Evolutionary conservation across 2,888 invertebrate genomes (phyloP).

Genomic region (Ceraclea dissimilis): DNA sequence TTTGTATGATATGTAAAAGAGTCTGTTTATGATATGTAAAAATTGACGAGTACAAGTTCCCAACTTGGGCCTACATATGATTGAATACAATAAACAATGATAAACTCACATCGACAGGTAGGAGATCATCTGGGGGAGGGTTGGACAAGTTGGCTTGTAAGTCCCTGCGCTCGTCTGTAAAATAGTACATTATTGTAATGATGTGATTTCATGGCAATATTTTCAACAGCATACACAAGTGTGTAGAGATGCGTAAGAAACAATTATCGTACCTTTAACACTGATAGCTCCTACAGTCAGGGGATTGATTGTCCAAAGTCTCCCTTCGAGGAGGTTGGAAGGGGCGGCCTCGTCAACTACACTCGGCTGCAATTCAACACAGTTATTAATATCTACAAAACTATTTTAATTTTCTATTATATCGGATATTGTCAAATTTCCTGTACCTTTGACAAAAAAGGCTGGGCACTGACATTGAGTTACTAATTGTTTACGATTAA

Average conservation of each 20-base stretch:
- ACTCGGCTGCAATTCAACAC: slow-evolving; percentile 12
- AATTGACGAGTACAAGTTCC: too few species aligned
- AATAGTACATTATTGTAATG: not conserved
- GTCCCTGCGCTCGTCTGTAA: slow-evolving; percentile 22
- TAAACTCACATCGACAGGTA: slow-evolving; percentile 47
- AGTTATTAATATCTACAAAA: not conserved
- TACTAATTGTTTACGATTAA: too few species aligned
- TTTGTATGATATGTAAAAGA: too few species aligned
- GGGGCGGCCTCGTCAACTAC: slow-evolving; percentile 32
- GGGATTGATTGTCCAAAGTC: slow-evolving; percentile 43
- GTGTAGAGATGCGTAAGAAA: not conserved
- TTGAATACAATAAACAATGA: too few species aligned
- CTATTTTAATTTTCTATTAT: too few species aligned
- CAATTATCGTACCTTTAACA: slow-evolving; percentile 24
- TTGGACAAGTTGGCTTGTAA: slow-evolving; percentile 10
- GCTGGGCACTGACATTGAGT: too few species aligned
- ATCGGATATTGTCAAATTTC: too few species aligned
- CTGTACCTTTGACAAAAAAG: too few species aligned
- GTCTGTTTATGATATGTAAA: too few species aligned
- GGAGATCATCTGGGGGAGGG: slow-evolving; percentile 35
- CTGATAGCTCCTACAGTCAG: slow-evolving; percentile 14
- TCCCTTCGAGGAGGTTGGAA: slow-evolving; percentile 41
- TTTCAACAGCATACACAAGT: not conserved
- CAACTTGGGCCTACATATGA: too few species aligned
- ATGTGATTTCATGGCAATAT: not conserved